A percentile compares a stretch with the other conserved stretches of the same genome.
phyloP scores from a whole-genome alignment of 2,797 vertebrate species.

The Loriculus beryllinus region DNA sequence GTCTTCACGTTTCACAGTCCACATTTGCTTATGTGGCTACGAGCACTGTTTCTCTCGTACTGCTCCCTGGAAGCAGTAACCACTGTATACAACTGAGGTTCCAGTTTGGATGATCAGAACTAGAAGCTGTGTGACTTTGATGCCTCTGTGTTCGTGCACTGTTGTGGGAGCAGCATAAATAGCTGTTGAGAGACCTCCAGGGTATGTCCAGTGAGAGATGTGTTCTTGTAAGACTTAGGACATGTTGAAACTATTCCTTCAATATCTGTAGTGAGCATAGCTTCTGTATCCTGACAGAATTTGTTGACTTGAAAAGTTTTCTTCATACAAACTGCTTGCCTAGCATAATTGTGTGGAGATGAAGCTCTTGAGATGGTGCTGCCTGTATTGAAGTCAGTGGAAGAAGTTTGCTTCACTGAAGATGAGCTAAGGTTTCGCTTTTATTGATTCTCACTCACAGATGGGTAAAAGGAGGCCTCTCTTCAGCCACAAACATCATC shows the following conservation, averaged over 20 bases:
- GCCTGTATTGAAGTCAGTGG: not conserved
- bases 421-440: not conserved
- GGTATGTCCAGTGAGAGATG: not conserved
- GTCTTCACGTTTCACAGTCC: not conserved
- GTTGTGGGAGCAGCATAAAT: not conserved
- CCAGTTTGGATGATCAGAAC: not conserved
- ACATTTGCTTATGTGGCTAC: not conserved
- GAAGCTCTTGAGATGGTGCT: not conserved
- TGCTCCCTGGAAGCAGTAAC: not conserved
- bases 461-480: not conserved
- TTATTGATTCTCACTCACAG: constrained; percentile 16
- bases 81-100: not conserved
- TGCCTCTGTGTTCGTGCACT: not conserved
- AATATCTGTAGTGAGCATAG: not conserved
- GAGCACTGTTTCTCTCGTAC: accelerated
- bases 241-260: not conserved
- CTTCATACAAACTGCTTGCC: not conserved
- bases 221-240: not conserved
- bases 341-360: accelerated
- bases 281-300: not conserved
- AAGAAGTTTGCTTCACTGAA: not conserved
- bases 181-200: not conserved
- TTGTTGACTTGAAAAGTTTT: not conserved
- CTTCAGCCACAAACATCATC: not conserved
- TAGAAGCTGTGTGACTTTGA: not conserved